A percentile compares a stretch with the other conserved stretches of the same genome.
phyloP scores from a whole-genome alignment of 1,140 invertebrate species.

The Pectinophora gossypiella region DNA sequence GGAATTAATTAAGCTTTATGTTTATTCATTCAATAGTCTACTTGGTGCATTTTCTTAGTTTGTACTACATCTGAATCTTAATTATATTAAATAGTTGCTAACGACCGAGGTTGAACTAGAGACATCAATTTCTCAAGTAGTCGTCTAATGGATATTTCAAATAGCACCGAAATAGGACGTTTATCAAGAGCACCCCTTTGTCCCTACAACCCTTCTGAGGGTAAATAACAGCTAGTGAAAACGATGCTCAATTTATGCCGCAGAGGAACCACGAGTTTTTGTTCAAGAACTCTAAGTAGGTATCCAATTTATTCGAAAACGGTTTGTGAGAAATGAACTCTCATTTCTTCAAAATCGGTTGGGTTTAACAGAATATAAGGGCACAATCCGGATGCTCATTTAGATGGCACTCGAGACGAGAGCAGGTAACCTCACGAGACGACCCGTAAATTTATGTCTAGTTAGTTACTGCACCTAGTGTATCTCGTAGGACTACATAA shows the following conservation, averaged over 20 bases:
- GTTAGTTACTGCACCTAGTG: slow-evolving; percentile 27
- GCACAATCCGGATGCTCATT: slow-evolving; percentile 40
- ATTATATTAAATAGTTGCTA: too few relatives aligned
- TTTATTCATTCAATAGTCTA: too few relatives aligned
- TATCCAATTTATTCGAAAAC: not conserved
- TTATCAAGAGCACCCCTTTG: slow-evolving; percentile 2
- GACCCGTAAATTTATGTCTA: slow-evolving; percentile 23
- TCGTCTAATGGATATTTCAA: not conserved
- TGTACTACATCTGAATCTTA: too few relatives aligned
- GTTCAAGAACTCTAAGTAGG: not conserved
- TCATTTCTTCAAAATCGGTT: slow-evolving; percentile 28
- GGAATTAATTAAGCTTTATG: too few relatives aligned
- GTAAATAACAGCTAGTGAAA: not conserved
- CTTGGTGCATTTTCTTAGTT: too few relatives aligned
- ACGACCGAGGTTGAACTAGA: not conserved
- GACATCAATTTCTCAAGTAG: not conserved
- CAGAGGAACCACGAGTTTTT: not conserved
- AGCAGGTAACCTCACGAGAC: slow-evolving; percentile 29
- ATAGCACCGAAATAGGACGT: not conserved
- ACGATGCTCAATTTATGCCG: slow-evolving; percentile 1
- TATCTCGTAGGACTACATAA: too few relatives aligned
- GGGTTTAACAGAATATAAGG: slow-evolving; percentile 26
- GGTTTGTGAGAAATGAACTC: not conserved
- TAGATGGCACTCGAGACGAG: slow-evolving; percentile 55
- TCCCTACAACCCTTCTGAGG: not conserved